These are phyloP conservation scores for Hydropsyche betteni DNA, from an alignment of 2,888 invertebrate species.

Conservation along the genomic window DNA sequence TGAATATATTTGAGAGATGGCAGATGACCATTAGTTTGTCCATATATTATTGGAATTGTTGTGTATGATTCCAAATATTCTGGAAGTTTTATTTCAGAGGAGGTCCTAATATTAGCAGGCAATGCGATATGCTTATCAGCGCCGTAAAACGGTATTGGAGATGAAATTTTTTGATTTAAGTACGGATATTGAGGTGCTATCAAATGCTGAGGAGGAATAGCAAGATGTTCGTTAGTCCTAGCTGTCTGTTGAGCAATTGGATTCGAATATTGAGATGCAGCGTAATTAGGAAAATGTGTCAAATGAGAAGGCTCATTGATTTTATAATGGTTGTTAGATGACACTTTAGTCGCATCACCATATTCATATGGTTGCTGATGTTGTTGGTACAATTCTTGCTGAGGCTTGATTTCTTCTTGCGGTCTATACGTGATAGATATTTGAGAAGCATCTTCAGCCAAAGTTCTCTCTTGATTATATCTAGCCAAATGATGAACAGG, in stretches of 20 bases:
- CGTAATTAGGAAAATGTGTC: slow-evolving; percentile 7
- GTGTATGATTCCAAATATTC: slow-evolving; percentile 35
- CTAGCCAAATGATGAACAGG: slow-evolving; percentile 44
- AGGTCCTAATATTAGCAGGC: slow-evolving; percentile 16
- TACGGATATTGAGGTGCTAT: slow-evolving; percentile 30
- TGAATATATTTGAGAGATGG: slow-evolving; percentile 43
- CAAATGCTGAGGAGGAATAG: slow-evolving; percentile 22
- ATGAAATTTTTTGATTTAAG: slow-evolving; percentile 34
- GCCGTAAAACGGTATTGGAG: slow-evolving; percentile 36
- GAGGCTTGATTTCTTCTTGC: slow-evolving; percentile 27
- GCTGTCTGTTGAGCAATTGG: slow-evolving; percentile 35
- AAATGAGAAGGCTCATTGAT: slow-evolving; percentile 23
- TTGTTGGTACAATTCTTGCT: not conserved
- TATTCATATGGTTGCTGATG: slow-evolving; percentile 14
- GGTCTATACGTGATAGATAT: slow-evolving; percentile 47
- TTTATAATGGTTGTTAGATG: slow-evolving; percentile 27
- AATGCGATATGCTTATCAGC: slow-evolving; percentile 39
- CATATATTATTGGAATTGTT: slow-evolving; percentile 43
- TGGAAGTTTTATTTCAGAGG: slow-evolving; percentile 26
- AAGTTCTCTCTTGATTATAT: slow-evolving; percentile 37
- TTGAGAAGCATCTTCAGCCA: slow-evolving; percentile 38
- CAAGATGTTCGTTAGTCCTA: slow-evolving; percentile 6
- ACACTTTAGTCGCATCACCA: slow-evolving; percentile 15
- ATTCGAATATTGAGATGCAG: slow-evolving; percentile 22
- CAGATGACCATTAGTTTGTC: slow-evolving; percentile 33